Conservation (phyloP, 1,140 invertebrate genomes). For the Thaumatotibia leucotreta region DNA sequence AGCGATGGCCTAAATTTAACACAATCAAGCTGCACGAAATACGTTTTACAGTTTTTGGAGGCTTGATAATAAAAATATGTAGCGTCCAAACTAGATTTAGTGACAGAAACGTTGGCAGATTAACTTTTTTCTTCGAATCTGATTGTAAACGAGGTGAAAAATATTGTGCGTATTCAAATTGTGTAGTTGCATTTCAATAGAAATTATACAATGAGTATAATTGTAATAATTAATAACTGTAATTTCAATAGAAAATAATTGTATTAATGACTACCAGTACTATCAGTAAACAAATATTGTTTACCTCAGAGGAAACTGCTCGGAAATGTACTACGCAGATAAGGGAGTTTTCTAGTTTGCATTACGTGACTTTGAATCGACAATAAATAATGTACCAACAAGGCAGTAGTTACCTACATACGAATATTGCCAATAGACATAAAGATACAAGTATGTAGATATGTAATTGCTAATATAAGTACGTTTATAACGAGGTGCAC, state of each 20-base stretch:
- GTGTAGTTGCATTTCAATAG: neutral
- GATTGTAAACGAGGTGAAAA: neutral
- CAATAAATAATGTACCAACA: too few species aligned
- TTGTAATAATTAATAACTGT: too few species aligned
- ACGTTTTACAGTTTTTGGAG: neutral
- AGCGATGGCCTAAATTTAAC: constrained; percentile 24
- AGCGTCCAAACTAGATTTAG: neutral
- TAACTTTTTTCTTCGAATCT: neutral
- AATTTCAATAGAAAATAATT: too few species aligned
- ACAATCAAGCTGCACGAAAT: constrained; percentile 18
- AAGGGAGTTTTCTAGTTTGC: neutral
- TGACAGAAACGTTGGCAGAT: neutral
- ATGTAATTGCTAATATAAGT: too few species aligned
- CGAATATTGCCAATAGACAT: too few species aligned
- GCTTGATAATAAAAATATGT: neutral
- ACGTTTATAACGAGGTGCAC: too few species aligned
- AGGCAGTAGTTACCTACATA: too few species aligned
- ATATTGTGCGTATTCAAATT: neutral
- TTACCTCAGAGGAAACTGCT: neutral
- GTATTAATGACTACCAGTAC: too few species aligned
- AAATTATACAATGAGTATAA: too few species aligned
- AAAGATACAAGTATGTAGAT: too few species aligned
- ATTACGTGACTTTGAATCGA: neutral
- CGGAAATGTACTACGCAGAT: neutral
- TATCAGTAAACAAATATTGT: neutral